Evolutionary conservation across 2,113 vertebrate genomes (phyloP), one percentile per base, ranked within the genome.

Genomic region (Egretta garzetta): DNA sequence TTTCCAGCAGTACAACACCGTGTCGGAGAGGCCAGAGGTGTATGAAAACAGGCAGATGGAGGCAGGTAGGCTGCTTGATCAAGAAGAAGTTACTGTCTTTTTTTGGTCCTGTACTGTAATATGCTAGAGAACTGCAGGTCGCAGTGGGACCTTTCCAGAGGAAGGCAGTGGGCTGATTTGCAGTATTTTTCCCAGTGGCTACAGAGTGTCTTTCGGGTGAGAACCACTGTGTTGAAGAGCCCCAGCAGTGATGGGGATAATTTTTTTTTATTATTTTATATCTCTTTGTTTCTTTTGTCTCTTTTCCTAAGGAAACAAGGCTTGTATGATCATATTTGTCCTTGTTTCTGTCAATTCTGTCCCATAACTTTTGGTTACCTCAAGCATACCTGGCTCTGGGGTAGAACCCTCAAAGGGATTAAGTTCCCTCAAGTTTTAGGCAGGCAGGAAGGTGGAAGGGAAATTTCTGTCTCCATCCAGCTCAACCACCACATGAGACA

Each of bases 1-100:
- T 67, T 99, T 99, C 82, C 98, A 97, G 50, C 98, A 98, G 95
- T 96, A 97, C 96, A 96, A 90, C 2, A 13, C 97, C 3, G 28
- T 80, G 71, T 82, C 98, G 0, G 98, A 98, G 83, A 98, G 98
- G 56, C 92, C 92, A 1, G 86, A 95, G 58, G 96, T 81, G 4
- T 98, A 95, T 22, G 96, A 94, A 15, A 93, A 96, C 49, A 94
- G 92, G 20, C 91, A 35, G 26, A 86, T 96, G 77, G 97, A 98
- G 71, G 87, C 98, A 97, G 98, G 98, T 98, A 97, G 49, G 98
- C 28, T 56, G 39, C 67, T 67, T 5, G 10, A 30, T 49, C 14
- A 15, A 5, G 49, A 59, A 58, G 67, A 80, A 77, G 56, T 23
- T 0, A 8, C 27, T 47, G 17, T 22, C 41, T 18, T 26, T 28